Evolutionary conservation across 2,888 invertebrate species (phyloP).

Genomic region (Pegoplata infirma): DNA sequence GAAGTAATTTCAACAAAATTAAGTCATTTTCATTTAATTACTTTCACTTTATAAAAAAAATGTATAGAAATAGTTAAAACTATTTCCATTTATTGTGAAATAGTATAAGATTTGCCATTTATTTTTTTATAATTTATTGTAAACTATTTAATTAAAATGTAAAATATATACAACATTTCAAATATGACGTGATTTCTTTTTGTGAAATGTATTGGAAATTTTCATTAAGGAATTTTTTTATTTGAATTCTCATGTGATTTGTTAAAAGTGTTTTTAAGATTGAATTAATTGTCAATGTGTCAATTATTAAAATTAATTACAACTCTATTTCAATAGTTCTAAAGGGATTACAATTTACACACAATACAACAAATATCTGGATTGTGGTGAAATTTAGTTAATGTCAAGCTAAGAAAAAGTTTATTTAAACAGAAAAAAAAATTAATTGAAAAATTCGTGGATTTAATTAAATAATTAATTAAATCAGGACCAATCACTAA

Average conservation of each 20-base stretch:
- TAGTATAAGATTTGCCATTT: not conserved
- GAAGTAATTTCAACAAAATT: not conserved
- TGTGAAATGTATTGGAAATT: not conserved
- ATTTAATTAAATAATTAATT: too few species aligned
- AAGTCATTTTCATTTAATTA: conserved; percentile 24
- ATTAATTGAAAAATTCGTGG: too few species aligned
- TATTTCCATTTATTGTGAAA: not conserved
- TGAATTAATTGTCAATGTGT: not conserved
- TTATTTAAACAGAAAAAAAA: too few species aligned
- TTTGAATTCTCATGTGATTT: too few species aligned
- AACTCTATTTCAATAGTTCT: not conserved
- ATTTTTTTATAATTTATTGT: not conserved
- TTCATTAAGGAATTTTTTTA: not conserved
- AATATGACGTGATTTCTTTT: not conserved
- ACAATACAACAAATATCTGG: too few species aligned
- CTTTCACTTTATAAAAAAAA: conserved; percentile 16
- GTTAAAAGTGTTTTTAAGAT: not conserved
- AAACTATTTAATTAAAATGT: not conserved
- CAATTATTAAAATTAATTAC: not conserved
- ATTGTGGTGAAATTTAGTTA: too few species aligned
- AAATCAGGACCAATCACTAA: too few species aligned
- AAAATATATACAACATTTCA: not conserved
- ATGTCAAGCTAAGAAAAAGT: too few species aligned
- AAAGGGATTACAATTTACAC: not conserved
- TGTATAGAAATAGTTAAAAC: too few species aligned